A percentile compares a stretch with the other conserved stretches of the same genome.
phyloP scores from a whole-genome alignment of 2,888 invertebrate genomes.

The Lacanobia oleracea region DNA sequence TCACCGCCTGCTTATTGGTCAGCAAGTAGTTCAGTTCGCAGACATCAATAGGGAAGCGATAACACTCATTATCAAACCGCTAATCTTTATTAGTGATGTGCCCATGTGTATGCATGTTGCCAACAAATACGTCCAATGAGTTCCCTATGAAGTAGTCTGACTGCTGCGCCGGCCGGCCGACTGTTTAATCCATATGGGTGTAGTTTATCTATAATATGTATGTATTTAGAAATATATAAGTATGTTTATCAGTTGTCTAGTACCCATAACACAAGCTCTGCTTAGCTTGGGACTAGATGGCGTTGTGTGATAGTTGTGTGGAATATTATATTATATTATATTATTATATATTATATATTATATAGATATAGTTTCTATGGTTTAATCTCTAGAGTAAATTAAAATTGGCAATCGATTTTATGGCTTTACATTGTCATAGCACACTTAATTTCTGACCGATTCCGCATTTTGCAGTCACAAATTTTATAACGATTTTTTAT shows the following conservation, averaged over 20 bases:
- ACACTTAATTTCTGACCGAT: constrained; percentile 57
- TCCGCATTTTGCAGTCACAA: constrained; percentile 56
- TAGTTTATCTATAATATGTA: too few species aligned
- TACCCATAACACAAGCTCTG: too few species aligned
- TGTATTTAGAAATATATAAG: too few species aligned
- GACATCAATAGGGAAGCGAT: constrained; percentile 23
- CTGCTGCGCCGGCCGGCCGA: constrained; percentile 39
- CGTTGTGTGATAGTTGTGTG: too few species aligned
- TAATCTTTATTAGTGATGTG: constrained; percentile 33
- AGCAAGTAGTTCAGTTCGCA: neutral
- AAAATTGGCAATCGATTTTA: constrained; percentile 71
- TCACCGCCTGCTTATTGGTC: neutral
- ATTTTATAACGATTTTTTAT: constrained; percentile 37
- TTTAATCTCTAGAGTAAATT: constrained; percentile 65
- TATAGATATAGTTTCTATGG: too few species aligned
- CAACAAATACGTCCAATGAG: constrained; percentile 35
- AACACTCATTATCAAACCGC: constrained; percentile 39
- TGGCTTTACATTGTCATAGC: constrained; percentile 66
- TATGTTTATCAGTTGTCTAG: too few species aligned
- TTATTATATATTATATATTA: too few species aligned
- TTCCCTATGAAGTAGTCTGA: constrained; percentile 44
- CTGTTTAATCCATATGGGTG: too few species aligned
- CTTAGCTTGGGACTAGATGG: too few species aligned
- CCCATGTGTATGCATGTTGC: neutral
- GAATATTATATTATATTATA: too few species aligned